Evolutionary conservation across 1,140 invertebrate genomes (phyloP).

Genomic region (Drosophila erecta): DNA sequence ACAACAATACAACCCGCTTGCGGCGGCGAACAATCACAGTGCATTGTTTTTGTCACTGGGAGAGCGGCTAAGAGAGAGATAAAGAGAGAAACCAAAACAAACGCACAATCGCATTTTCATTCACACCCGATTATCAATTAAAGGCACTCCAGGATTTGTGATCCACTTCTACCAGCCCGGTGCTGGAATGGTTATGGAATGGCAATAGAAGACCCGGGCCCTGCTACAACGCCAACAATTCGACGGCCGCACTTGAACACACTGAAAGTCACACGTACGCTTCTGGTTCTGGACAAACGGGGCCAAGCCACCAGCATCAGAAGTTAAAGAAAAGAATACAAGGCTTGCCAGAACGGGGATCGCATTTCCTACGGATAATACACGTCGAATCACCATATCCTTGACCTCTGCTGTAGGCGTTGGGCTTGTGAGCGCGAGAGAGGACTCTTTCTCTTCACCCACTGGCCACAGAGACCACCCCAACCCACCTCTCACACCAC

Average conservation of each 20-base stretch:
- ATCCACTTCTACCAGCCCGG: conserved; percentile 6
- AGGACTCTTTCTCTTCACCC: conserved; percentile 9
- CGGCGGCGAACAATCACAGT: conserved; percentile 16
- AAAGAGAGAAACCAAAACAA: conserved; percentile 36
- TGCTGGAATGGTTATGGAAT: not conserved
- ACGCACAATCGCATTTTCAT: conserved; percentile 21
- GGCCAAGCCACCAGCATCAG: not conserved
- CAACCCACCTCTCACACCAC: not conserved
- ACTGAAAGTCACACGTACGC: conserved; percentile 7
- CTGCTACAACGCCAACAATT: conserved; percentile 29
- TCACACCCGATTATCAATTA: conserved; percentile 35
- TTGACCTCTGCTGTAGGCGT: not conserved
- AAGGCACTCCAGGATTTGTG: conserved; percentile 55
- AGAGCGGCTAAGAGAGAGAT: not conserved
- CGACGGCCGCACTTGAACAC: conserved; percentile 9
- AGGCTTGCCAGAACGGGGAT: too few relatives aligned
- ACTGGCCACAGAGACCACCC: too few relatives aligned
- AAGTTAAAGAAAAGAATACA: not conserved
- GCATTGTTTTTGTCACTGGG: conserved; percentile 39
- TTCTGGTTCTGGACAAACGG: not conserved
- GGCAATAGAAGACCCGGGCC: conserved; percentile 13
- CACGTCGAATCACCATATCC: too few relatives aligned
- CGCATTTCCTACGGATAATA: too few relatives aligned
- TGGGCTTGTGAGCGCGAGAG: not conserved
- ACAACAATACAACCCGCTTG: conserved; percentile 41